Evolutionary conservation across 1,140 invertebrate species (phyloP).

Genomic region (Danaus plexippus): DNA sequence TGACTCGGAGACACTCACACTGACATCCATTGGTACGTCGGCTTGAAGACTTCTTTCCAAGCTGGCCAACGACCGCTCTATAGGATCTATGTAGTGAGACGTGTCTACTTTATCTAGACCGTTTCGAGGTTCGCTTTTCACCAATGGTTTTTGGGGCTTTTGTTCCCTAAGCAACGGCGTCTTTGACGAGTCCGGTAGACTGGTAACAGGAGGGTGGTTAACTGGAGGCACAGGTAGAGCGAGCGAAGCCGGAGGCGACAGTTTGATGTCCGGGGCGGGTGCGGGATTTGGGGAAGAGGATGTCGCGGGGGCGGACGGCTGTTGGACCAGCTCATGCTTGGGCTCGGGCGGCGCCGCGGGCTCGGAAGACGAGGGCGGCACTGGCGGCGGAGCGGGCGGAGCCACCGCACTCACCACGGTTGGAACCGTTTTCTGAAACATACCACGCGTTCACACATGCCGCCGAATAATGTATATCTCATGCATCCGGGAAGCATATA

Average conservation of each 20-base stretch:
- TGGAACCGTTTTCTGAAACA: slow-evolving; percentile 26
- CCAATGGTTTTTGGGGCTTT: slow-evolving; percentile 34
- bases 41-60: slow-evolving; percentile 74
- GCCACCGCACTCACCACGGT: slow-evolving; percentile 10
- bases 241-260: slow-evolving; percentile 21
- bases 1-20: slow-evolving; percentile 47
- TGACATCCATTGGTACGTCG: slow-evolving; percentile 65
- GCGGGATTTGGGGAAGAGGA: slow-evolving; percentile 11
- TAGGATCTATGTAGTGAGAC: slow-evolving; percentile 73
- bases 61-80: slow-evolving; percentile 77
- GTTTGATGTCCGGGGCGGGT: slow-evolving; percentile 18
- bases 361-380: slow-evolving; percentile 23
- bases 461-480: too few species aligned
- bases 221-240: slow-evolving; percentile 17
- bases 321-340: slow-evolving; percentile 22
- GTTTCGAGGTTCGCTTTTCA: slow-evolving; percentile 51
- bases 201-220: slow-evolving; percentile 12
- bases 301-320: slow-evolving; percentile 15
- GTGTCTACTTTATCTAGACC: slow-evolving; percentile 56
- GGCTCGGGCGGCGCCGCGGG: slow-evolving; percentile 22
- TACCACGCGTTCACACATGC: neutral
- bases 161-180: slow-evolving; percentile 29
- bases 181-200: slow-evolving; percentile 37
- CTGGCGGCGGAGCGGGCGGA: slow-evolving; percentile 18
- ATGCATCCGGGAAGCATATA: neutral